Conservation (phyloP, 1,140 invertebrate species). For the Pseudomyrmex gracilis region DNA sequence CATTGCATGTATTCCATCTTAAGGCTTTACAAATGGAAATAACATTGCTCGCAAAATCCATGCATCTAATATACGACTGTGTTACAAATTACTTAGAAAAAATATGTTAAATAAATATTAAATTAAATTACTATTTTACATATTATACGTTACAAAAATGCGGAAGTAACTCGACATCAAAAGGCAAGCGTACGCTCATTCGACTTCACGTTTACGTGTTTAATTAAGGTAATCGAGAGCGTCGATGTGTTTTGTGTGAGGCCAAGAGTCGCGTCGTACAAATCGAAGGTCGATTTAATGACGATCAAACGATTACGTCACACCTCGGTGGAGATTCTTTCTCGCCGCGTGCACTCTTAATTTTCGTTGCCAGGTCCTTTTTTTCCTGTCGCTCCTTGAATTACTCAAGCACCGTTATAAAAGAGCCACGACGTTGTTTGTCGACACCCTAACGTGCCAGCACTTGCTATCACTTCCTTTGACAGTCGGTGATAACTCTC, state of each 20-base stretch:
- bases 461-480: conserved; percentile 56
- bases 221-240: conserved; percentile 47
- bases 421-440: conserved; percentile 54
- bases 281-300: conserved; percentile 46
- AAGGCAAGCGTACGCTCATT: conserved; percentile 33
- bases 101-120: background rate
- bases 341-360: conserved; percentile 44
- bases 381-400: conserved; percentile 6
- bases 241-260: background rate
- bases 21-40: conserved; percentile 46
- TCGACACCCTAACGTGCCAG: conserved; percentile 47
- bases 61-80: background rate
- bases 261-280: background rate
- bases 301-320: conserved; percentile 55
- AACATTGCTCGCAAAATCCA: conserved; percentile 15
- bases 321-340: conserved; percentile 5
- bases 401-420: conserved; percentile 64
- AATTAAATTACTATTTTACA: background rate
- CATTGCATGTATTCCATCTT: conserved; percentile 48
- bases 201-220: conserved; percentile 45
- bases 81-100: background rate
- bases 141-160: conserved; percentile 30
- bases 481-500: conserved; percentile 66
- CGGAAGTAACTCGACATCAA: conserved; percentile 42
- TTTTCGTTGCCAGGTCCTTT: conserved; percentile 51